A percentile compares a stretch with the other conserved stretches of the same genome.
Evolutionary conservation across 2,888 invertebrate species (phyloP).

Genomic region (Aphrophora alni): DNA sequence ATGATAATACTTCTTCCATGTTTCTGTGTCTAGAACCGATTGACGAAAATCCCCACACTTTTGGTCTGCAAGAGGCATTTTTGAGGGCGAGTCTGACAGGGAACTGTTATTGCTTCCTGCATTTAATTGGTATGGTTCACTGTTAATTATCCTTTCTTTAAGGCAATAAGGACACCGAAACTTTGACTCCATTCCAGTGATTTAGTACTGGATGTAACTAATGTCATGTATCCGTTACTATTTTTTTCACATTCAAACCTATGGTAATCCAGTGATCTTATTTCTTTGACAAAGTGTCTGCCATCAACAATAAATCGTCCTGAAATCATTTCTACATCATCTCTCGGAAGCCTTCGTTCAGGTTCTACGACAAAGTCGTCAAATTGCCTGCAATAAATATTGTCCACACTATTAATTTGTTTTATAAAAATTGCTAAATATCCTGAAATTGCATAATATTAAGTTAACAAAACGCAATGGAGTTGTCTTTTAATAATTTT

Average conservation of each 20-base stretch:
- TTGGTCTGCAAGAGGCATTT: not conserved
- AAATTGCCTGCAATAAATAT: too few relatives aligned
- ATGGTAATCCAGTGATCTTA: not conserved
- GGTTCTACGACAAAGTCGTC: not conserved
- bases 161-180: not conserved
- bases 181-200: not conserved
- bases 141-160: not conserved
- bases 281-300: not conserved
- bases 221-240: not conserved
- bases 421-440: too few relatives aligned
- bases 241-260: not conserved
- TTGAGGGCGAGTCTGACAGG: not conserved
- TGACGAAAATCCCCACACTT: not conserved
- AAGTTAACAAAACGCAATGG: too few relatives aligned
- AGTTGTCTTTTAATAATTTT: too few relatives aligned
- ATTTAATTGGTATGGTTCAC: not conserved
- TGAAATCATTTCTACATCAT: not conserved
- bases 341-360: not conserved
- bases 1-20: not conserved
- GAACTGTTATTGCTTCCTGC: not conserved
- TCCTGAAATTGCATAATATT: too few relatives aligned
- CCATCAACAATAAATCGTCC: conserved; percentile 6
- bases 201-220: not conserved
- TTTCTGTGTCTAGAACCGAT: not conserved
- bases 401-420: too few relatives aligned